A percentile compares a stretch with the other conserved stretches of the same genome.
Conservation (phyloP, 2,888 invertebrate genomes). For the Bhutanitis thaidina region DNA sequence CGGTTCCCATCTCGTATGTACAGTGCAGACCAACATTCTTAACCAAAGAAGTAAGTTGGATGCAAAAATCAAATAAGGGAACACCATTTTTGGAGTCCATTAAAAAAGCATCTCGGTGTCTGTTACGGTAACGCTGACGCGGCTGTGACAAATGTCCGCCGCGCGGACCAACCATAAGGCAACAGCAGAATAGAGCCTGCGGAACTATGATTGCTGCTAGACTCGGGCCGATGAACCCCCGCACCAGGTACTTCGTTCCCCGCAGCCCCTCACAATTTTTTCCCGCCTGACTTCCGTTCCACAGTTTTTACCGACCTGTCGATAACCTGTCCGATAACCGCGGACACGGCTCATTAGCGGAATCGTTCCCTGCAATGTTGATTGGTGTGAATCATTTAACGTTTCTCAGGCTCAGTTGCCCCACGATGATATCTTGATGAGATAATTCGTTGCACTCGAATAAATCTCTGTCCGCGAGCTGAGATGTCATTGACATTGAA, state of each 20-base stretch:
- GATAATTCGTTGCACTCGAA: conserved; percentile 44
- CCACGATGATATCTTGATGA: conserved; percentile 34
- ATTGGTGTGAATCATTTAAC: conserved; percentile 47
- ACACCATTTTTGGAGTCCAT: conserved; percentile 8
- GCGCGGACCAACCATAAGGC: not conserved
- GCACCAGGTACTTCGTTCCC: conserved; percentile 62
- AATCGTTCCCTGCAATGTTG: conserved; percentile 49
- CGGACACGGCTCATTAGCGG: conserved; percentile 72
- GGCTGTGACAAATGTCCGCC: conserved; percentile 1
- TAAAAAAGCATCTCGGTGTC: conserved; percentile 9
- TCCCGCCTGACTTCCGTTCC: conserved; percentile 66
- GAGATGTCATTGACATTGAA: conserved; percentile 48
- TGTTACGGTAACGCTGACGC: not conserved
- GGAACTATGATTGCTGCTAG: conserved; percentile 21
- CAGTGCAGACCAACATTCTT: not conserved
- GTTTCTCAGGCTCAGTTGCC: conserved; percentile 33
- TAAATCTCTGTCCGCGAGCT: conserved; percentile 38
- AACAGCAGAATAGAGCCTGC: conserved; percentile 8
- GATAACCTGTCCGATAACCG: conserved; percentile 68
- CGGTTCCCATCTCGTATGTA: not conserved
- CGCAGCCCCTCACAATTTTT: conserved; percentile 67
- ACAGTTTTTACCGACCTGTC: conserved; percentile 65
- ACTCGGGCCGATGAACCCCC: conserved; percentile 62
- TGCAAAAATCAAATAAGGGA: not conserved
- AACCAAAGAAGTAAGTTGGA: not conserved